phyloP scores from a whole-genome alignment of 2,888 invertebrate species.

The Buathra laborator region DNA sequence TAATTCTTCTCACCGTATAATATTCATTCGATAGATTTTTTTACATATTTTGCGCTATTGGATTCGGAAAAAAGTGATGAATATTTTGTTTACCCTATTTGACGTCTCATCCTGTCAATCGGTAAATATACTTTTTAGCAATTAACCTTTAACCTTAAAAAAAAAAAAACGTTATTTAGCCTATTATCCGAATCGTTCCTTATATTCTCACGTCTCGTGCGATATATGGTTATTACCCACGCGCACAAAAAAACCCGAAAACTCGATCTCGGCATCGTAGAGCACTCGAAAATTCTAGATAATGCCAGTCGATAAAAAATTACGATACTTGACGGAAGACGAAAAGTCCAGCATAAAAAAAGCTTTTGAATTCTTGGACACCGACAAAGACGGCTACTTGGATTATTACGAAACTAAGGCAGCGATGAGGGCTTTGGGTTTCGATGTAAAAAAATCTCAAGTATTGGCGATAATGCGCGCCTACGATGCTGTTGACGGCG shows the following conservation, averaged over 20 bases:
- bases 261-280: no score
- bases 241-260: no score
- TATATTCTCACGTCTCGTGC: not conserved
- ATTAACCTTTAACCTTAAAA: not conserved
- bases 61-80: not conserved
- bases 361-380: constrained; percentile 75
- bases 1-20: not conserved
- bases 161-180: not conserved
- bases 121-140: constrained; percentile 28
- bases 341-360: constrained; percentile 72
- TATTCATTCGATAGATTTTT: not conserved
- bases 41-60: not conserved
- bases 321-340: constrained; percentile 66
- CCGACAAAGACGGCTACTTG: constrained; percentile 75
- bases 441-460: constrained; percentile 74
- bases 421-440: constrained; percentile 75
- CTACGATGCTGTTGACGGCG: constrained; percentile 66
- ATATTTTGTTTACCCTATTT: not conserved
- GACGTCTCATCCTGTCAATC: not conserved
- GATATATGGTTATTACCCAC: no score
- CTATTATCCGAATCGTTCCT: not conserved
- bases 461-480: constrained; percentile 73
- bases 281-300: no score
- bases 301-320: constrained; percentile 57
- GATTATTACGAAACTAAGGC: constrained; percentile 78